phyloP scores from a whole-genome alignment of 1,140 invertebrate species.

The Pemphigus obesinymphae region DNA sequence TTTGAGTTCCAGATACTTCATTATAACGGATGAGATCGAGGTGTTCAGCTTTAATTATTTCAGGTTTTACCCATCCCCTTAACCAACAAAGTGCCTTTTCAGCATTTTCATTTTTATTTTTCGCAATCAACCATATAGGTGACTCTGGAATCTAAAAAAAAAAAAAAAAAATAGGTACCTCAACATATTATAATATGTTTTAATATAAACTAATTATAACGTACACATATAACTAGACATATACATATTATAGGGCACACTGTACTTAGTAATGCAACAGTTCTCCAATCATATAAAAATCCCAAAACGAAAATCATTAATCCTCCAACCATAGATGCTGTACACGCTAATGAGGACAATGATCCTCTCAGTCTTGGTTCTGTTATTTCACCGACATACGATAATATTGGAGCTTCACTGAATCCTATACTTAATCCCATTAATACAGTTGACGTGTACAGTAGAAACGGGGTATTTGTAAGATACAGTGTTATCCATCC shows the following conservation, averaged over 20 bases:
- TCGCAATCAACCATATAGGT: constrained; percentile 59
- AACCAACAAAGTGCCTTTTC: constrained; percentile 54
- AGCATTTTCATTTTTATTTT: constrained; percentile 54
- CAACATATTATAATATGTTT: background rate
- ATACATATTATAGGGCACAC: constrained; percentile 41
- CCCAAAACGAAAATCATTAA: constrained; percentile 5
- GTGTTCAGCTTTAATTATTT: constrained; percentile 53
- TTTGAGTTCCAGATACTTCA: constrained; percentile 26
- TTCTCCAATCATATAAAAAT: constrained; percentile 38
- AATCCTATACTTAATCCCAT: constrained; percentile 52
- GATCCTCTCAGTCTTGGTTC: constrained; percentile 47
- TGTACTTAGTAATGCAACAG: constrained; percentile 29
- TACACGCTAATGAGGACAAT: constrained; percentile 5
- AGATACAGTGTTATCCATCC: constrained; percentile 43
- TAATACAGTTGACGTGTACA: constrained; percentile 41
- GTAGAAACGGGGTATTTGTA: constrained; percentile 13
- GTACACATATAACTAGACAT: constrained; percentile 26
- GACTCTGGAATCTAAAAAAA: constrained; percentile 60
- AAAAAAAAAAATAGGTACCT: background rate
- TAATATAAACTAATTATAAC: background rate
- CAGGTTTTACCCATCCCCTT: constrained; percentile 54
- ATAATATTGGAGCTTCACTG: constrained; percentile 53
- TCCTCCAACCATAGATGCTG: background rate
- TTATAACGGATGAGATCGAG: constrained; percentile 49
- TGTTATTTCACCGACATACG: constrained; percentile 56